Conservation (phyloP, 2,113 vertebrate species). For the Butorides virescens region DNA sequence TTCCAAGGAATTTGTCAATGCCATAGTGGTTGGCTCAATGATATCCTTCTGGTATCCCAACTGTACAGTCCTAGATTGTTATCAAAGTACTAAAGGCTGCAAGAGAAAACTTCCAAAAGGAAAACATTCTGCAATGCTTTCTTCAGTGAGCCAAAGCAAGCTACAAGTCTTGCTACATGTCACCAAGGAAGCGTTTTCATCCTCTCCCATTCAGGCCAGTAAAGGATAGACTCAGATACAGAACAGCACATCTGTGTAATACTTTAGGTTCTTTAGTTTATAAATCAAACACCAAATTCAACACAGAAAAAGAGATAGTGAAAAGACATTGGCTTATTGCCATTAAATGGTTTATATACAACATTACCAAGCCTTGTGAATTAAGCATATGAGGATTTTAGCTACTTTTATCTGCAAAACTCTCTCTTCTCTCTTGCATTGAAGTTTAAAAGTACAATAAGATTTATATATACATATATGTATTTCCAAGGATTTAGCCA, state of each 20-base stretch:
- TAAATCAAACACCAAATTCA: constrained; percentile 14
- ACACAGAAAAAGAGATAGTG: background rate
- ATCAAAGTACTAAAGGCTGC: background rate
- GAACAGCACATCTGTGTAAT: background rate
- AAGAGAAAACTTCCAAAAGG: background rate
- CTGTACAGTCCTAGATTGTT: background rate
- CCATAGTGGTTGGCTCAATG: background rate
- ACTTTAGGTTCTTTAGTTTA: background rate
- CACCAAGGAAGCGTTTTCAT: background rate
- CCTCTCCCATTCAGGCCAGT: background rate
- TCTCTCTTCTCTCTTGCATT: constrained; percentile 29
- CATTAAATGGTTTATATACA: background rate
- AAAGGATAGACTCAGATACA: background rate
- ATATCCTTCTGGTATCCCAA: background rate
- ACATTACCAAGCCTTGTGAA: background rate
- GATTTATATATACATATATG: constrained; percentile 38
- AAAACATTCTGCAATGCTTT: background rate
- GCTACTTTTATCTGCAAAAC: constrained; percentile 35
- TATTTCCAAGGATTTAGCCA: constrained; percentile 72
- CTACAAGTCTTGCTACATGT: background rate
- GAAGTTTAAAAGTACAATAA: constrained; percentile 60
- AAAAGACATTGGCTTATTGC: background rate
- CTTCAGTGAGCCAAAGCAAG: background rate
- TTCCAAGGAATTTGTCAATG: background rate
- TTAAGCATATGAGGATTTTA: constrained; percentile 24